Conservation (phyloP, 1,140 invertebrate species). For the Drosophila orena region DNA sequence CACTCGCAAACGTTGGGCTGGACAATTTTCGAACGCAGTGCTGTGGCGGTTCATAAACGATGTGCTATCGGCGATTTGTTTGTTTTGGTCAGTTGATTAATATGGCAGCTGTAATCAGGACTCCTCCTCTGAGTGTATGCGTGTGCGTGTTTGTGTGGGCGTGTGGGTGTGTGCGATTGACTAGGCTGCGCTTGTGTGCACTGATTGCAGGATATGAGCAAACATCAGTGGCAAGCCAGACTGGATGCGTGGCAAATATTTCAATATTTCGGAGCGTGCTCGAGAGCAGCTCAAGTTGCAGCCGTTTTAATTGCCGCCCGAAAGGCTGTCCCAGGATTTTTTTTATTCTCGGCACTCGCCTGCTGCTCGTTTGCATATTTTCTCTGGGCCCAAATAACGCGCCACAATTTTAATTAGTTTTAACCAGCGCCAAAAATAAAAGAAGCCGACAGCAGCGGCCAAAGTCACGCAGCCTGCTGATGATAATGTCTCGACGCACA, state of each 20-base stretch:
- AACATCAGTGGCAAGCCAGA: constrained; percentile 40
- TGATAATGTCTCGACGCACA: constrained; percentile 10
- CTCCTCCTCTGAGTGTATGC: constrained; percentile 8
- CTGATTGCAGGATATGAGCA: constrained; percentile 58
- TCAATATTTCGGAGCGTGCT: constrained; percentile 59
- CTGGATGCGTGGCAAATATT: constrained; percentile 51
- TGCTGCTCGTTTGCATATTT: constrained; percentile 34
- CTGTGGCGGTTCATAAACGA: constrained; percentile 35
- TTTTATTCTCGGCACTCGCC: constrained; percentile 12
- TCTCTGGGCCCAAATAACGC: constrained; percentile 24
- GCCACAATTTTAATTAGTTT: constrained; percentile 69
- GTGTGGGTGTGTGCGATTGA: not conserved
- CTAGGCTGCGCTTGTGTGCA: constrained; percentile 13
- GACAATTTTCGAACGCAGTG: not conserved
- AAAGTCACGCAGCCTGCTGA: constrained; percentile 54
- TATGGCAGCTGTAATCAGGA: constrained; percentile 43
- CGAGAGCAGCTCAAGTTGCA: constrained; percentile 41
- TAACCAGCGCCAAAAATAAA: constrained; percentile 24
- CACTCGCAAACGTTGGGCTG: constrained; percentile 11
- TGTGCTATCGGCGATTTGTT: constrained; percentile 24
- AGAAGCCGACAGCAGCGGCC: constrained; percentile 57
- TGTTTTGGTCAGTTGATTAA: constrained; percentile 67
- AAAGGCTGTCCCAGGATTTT: constrained; percentile 37
- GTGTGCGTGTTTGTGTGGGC: too few species aligned
- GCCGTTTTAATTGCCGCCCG: constrained; percentile 61